A percentile compares a stretch with the other conserved stretches of the same genome.
These are phyloP conservation scores for Lophius americanus DNA, from an alignment of 2,797 vertebrate species.

Conservation along the genomic window DNA sequence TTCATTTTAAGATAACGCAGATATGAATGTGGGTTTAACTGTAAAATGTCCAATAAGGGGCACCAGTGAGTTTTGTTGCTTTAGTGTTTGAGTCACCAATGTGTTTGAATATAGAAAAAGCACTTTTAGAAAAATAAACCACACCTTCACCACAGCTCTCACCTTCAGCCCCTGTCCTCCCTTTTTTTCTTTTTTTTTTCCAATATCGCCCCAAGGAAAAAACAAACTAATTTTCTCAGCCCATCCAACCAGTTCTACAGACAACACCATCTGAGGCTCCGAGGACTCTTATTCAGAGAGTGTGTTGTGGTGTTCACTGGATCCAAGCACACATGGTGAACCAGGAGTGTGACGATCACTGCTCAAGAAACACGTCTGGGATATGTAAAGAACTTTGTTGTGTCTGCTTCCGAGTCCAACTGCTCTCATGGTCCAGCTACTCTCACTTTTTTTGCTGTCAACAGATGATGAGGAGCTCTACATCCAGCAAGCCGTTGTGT, in stretches of 20 bases:
- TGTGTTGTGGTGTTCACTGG: neutral
- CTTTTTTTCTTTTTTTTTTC: neutral
- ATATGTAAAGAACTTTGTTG: neutral
- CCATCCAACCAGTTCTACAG: slow-evolving; percentile 35
- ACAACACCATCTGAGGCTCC: neutral
- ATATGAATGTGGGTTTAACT: too few species aligned
- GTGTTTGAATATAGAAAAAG: neutral
- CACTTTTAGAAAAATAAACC: neutral
- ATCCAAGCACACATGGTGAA: neutral
- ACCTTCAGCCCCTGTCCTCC: neutral
- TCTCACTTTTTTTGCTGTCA: neutral
- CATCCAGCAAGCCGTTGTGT: slow-evolving; percentile 90
- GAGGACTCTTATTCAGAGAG: neutral
- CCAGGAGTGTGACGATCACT: neutral
- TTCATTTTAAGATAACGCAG: too few species aligned
- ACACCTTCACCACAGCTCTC: neutral
- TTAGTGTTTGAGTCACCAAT: neutral
- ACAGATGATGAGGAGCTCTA: slow-evolving; percentile 77
- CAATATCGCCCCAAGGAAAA: slow-evolving; percentile 15
- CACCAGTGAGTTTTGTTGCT: too few species aligned
- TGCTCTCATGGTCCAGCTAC: slow-evolving; percentile 3
- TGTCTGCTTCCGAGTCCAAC: neutral
- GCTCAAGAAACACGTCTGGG: neutral
- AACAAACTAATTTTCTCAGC: slow-evolving; percentile 1
- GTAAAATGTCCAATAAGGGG: too few species aligned